Conservation (phyloP, 1,140 invertebrate genomes). For the Anoplophora glabripennis region DNA sequence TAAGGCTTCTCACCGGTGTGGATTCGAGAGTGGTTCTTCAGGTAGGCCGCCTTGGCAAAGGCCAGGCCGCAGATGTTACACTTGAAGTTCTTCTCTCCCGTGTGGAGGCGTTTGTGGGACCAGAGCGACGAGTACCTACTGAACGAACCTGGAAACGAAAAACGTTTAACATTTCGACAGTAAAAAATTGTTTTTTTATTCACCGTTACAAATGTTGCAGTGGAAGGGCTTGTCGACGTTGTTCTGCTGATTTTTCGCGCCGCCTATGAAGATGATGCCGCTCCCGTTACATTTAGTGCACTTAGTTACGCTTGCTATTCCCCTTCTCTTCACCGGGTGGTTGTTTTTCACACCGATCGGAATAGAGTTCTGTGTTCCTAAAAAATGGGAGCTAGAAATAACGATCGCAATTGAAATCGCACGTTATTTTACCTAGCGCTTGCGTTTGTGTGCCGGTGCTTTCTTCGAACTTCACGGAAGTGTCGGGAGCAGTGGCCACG, state of each 20-base stretch:
- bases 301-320: conserved; percentile 76
- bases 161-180: background rate
- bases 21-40: conserved; percentile 88
- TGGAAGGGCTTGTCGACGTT: conserved; percentile 78
- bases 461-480: conserved; percentile 56
- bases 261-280: conserved; percentile 78
- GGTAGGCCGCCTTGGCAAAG: conserved; percentile 86
- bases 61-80: conserved; percentile 91
- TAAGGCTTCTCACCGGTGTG: conserved; percentile 80
- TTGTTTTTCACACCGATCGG: conserved; percentile 51
- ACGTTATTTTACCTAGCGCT: conserved; percentile 38
- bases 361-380: conserved; percentile 53
- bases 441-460: conserved; percentile 45
- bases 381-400: conserved; percentile 13
- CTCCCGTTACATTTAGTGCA: conserved; percentile 85
- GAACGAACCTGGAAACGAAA: conserved; percentile 57
- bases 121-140: conserved; percentile 80
- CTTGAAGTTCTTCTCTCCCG: conserved; percentile 86
- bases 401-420: background rate
- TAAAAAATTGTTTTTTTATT: conserved; percentile 24
- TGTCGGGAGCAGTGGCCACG: conserved; percentile 54
- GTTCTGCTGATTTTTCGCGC: conserved; percentile 52
- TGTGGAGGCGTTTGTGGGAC: conserved; percentile 81
- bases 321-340: conserved; percentile 79
- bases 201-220: conserved; percentile 79